Base-by-base conservation (phyloP, 2,888 invertebrate species). In the Morpho achilles region DNA sequence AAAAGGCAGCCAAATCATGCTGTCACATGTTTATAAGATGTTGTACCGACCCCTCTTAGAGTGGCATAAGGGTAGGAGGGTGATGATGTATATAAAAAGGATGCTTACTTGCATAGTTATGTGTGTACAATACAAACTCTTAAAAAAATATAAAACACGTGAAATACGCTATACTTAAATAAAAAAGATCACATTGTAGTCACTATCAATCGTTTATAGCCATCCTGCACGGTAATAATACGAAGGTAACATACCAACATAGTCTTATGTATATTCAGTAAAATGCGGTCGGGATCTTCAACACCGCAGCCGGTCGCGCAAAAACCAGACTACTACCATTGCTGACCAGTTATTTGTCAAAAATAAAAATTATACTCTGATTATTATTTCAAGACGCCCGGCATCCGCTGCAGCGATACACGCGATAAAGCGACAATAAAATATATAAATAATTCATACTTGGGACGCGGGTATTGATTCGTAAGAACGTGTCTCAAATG, bases 401-500 rank as follows among this genome's bases (percentile, higher is more conserved):
- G 74, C 75, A 78, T 77, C 80, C 76, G 76, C 71, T 72, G 69
- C 68, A 68, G 71, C 77, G 87, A 87, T 87, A 71, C 77, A 74
- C 78, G 84, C 83, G 88, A 90, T 88, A 89, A 87, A 79, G 76
- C 81, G 78, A 87, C 89, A 89, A 88, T 89, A 88, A 87, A 87
- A 86, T 79, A 82, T 75, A 90, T 90, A 79, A 87, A 90, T 90
- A 85, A 89, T 90, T 89, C 87, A 90, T 87, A 79, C 70, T 63
- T 71, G 66, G 72, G 75, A 77, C 75, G 73, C 74, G 74, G 76
- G 84, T 84, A 87, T 85, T 86, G 88, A 88, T 89, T 86, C 87
- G 75, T 83, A 87, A 87, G 86, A 87, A 89, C 89, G 89, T 87
- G 89, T 88, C 82, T 85, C 80, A 86, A 85, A 88, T 87, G 86